A percentile compares a stretch with the other conserved stretches of the same genome.
phyloP scores from a whole-genome alignment of 2,797 vertebrate genomes.

The Anas bernieri region DNA sequence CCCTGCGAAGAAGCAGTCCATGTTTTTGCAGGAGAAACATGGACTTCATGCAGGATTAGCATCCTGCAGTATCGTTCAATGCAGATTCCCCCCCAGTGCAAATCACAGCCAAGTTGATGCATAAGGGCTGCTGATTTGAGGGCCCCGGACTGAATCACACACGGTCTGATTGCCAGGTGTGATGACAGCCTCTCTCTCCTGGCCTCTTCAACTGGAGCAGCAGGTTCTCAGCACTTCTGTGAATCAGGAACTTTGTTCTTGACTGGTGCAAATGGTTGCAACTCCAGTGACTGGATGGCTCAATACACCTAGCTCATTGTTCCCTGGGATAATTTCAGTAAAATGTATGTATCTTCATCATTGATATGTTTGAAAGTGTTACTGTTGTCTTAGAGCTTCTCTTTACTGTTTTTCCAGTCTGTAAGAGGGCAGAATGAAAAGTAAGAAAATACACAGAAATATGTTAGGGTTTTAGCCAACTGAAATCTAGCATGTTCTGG shows the following conservation, averaged over 20 bases:
- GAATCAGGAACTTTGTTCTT: constrained; percentile 17
- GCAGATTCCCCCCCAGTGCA: neutral
- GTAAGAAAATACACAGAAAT: neutral
- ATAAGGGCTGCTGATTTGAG: constrained; percentile 12
- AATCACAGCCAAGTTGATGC: neutral
- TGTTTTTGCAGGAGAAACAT: neutral
- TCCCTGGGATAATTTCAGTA: neutral
- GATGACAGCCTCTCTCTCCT: constrained; percentile 64
- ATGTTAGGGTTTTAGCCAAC: neutral
- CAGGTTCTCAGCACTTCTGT: constrained; percentile 62
- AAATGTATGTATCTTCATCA: neutral
- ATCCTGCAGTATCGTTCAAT: neutral
- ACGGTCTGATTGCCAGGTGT: neutral
- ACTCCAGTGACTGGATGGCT: neutral
- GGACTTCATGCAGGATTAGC: neutral
- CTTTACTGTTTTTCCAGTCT: neutral
- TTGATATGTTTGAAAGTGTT: neutral
- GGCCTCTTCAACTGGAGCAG: constrained; percentile 66
- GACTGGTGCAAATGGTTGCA: neutral
- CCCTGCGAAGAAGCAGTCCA: neutral
- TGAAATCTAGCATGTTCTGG: neutral
- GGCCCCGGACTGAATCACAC: constrained; percentile 38
- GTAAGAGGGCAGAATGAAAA: neutral
- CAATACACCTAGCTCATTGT: neutral
- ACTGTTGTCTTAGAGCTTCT: neutral